A percentile compares a stretch with the other conserved stretches of the same genome.
These are phyloP conservation scores for Buphagus erythrorhynchus DNA, from an alignment of 2,797 vertebrate species.

Conservation along the genomic window DNA sequence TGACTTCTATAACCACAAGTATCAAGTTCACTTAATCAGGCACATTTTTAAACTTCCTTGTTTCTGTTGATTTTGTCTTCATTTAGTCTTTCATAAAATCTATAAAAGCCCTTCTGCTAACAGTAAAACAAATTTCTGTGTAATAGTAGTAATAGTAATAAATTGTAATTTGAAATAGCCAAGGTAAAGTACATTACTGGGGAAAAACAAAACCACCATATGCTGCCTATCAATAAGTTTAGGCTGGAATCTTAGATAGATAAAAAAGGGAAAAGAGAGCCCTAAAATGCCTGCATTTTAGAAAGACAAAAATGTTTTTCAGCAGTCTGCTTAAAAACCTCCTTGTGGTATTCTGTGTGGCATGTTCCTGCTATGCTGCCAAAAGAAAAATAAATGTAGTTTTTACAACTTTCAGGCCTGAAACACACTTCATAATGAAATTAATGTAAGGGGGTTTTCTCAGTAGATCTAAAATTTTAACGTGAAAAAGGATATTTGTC, in stretches of 20 bases:
- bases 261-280: background rate
- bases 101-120: background rate
- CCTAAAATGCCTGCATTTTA: background rate
- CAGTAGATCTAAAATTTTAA: background rate
- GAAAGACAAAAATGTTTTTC: background rate
- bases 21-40: background rate
- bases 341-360: background rate
- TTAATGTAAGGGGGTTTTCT: fast-evolving
- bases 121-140: background rate
- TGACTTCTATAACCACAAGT: background rate
- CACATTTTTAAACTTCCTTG: background rate
- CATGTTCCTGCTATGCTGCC: background rate
- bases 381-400: background rate
- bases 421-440: background rate
- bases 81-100: background rate
- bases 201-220: fast-evolving
- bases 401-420: background rate
- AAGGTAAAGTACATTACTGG: background rate
- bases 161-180: background rate
- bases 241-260: background rate
- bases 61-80: background rate
- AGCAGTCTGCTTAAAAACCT: background rate
- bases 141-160: background rate
- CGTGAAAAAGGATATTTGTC: background rate
- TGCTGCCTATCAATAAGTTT: background rate